These are phyloP conservation scores for Ligdia adustata DNA, from an alignment of 2,888 invertebrate genomes.

Conservation along the genomic window DNA sequence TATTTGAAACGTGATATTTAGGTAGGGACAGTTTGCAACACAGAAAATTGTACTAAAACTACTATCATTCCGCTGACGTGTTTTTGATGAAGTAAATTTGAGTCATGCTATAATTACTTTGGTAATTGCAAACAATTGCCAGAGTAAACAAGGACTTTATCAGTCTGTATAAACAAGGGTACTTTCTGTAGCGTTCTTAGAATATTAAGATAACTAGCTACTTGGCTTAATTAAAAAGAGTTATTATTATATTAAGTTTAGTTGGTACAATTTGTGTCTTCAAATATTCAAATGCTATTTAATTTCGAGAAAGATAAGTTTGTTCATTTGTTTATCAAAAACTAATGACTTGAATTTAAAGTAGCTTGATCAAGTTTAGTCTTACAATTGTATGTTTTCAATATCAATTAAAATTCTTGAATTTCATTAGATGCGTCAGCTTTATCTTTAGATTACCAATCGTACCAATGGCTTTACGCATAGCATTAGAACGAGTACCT, in stretches of 20 bases:
- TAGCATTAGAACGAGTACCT: too few species aligned
- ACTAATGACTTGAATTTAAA: constrained; percentile 7
- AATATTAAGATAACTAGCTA: too few species aligned
- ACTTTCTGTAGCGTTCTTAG: neutral
- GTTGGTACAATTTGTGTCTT: too few species aligned
- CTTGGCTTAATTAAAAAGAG: too few species aligned
- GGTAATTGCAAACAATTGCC: constrained; percentile 8
- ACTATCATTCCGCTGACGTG: constrained; percentile 10
- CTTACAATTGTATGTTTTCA: constrained; percentile 1
- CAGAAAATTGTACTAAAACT: neutral
- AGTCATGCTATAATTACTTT: constrained; percentile 15
- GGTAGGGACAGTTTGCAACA: neutral
- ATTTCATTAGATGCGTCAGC: too few species aligned
- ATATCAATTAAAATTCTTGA: too few species aligned
- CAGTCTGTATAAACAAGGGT: constrained; percentile 9
- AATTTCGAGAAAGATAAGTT: too few species aligned
- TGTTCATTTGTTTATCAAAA: constrained; percentile 6
- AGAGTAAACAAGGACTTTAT: constrained; percentile 10
- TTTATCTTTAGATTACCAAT: too few species aligned
- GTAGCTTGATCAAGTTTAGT: constrained; percentile 3
- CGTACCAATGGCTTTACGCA: too few species aligned
- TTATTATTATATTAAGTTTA: too few species aligned
- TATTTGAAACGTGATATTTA: too few species aligned
- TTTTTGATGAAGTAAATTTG: constrained; percentile 8
- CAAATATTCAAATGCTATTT: too few species aligned